Evolutionary conservation across 2,113 vertebrate species (phyloP).

Genomic region (Bos javanicus): DNA sequence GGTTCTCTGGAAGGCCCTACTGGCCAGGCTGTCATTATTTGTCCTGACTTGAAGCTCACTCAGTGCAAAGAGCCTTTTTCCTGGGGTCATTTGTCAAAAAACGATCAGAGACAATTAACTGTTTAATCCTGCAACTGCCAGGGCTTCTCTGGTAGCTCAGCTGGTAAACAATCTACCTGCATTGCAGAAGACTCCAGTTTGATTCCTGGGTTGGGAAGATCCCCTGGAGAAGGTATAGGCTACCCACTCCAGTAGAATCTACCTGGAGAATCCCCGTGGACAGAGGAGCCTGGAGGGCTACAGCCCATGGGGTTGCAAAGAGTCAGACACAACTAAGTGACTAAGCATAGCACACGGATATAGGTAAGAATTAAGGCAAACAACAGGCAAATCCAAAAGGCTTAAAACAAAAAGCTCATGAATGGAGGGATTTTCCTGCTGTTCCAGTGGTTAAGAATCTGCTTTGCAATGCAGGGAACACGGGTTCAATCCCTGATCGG

Average conservation of each 20-base stretch:
- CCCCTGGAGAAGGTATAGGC: neutral
- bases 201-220: neutral
- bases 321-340: neutral
- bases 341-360: neutral
- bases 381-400: neutral
- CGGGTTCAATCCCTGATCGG: accelerated
- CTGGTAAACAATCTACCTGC: neutral
- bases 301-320: neutral
- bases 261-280: neutral
- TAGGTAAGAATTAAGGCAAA: neutral
- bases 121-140: neutral
- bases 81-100: neutral
- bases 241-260: neutral
- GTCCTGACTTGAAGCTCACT: neutral
- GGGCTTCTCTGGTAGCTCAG: neutral
- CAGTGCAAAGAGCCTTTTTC: neutral
- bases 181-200: neutral
- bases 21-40: neutral
- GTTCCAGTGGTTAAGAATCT: neutral
- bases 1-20: neutral
- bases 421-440: neutral
- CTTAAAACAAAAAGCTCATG: neutral
- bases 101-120: neutral
- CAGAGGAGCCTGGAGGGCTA: neutral
- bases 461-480: neutral